A percentile compares a stretch with the other conserved stretches of the same genome.
phyloP scores from a whole-genome alignment of 2,888 invertebrate genomes.

The Spodoptera littoralis region DNA sequence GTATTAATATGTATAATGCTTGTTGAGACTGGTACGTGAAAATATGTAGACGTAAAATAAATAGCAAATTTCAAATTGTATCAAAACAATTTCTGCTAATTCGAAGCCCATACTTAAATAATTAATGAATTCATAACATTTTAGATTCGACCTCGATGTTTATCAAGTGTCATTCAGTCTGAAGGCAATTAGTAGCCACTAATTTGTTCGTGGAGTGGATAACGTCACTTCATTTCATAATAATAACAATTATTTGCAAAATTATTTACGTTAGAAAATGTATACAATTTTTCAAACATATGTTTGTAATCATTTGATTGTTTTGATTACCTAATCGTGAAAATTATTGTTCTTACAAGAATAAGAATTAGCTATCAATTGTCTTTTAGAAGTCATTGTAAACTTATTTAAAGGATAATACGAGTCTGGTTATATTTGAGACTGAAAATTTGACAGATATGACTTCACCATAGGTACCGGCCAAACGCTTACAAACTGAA shows the following conservation, averaged over 20 bases:
- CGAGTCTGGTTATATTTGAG: too few species aligned
- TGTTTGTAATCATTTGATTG: conserved; percentile 24
- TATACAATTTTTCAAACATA: conserved; percentile 14
- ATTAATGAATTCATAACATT: conserved; percentile 39
- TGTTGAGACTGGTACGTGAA: too few species aligned
- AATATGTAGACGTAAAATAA: too few species aligned
- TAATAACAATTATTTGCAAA: conserved; percentile 25
- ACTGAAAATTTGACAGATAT: too few species aligned
- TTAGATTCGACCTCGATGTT: conserved; percentile 18
- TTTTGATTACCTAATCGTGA: conserved; percentile 5
- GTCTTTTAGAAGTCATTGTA: conserved; percentile 5
- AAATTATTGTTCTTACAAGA: conserved; percentile 10
- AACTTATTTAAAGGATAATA: not conserved
- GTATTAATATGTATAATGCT: too few species aligned
- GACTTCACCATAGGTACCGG: too few species aligned
- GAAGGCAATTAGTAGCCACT: conserved; percentile 29
- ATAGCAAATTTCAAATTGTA: too few species aligned
- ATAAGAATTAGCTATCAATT: conserved; percentile 10
- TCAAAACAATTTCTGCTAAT: too few species aligned
- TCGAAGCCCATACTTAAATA: conserved; percentile 12
- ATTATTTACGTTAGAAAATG: conserved; percentile 11
- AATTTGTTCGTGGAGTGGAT: conserved; percentile 24
- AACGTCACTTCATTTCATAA: conserved; percentile 25
- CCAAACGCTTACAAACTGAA: too few species aligned
- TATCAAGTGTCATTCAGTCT: conserved; percentile 41